Evolutionary conservation across 1,140 invertebrate species (phyloP).

Genomic region (Pectinophora gossypiella): DNA sequence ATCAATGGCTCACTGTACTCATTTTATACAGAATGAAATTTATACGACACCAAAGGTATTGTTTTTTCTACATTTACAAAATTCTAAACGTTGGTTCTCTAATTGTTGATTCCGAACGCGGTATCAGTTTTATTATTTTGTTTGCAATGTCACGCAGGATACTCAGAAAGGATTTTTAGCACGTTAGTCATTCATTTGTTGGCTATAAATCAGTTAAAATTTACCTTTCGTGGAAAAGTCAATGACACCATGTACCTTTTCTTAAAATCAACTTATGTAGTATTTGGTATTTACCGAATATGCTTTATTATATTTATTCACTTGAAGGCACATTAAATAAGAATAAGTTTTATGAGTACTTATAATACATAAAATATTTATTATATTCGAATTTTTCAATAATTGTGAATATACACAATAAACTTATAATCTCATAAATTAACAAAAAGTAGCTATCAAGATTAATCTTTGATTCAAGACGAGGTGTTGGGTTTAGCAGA

Average conservation of each 20-base stretch:
- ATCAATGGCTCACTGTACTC: conserved; percentile 47
- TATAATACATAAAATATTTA: too few relatives aligned
- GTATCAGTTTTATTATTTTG: conserved; percentile 52
- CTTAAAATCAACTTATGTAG: too few relatives aligned
- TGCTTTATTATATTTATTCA: too few relatives aligned
- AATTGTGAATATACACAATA: too few relatives aligned
- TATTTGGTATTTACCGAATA: too few relatives aligned
- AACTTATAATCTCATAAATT: too few relatives aligned
- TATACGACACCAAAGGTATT: conserved; percentile 60
- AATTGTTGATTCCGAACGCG: conserved; percentile 54
- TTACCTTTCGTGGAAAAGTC: conserved; percentile 27
- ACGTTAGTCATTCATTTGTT: conserved; percentile 60
- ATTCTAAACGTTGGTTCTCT: conserved; percentile 46
- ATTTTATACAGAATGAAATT: conserved; percentile 53
- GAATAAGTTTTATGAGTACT: too few relatives aligned
- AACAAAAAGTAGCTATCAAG: too few relatives aligned
- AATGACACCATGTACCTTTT: conserved; percentile 15
- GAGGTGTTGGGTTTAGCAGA: too few relatives aligned
- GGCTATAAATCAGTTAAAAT: conserved; percentile 37
- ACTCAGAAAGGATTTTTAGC: conserved; percentile 63
- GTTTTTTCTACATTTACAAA: conserved; percentile 61
- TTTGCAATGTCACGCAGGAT: conserved; percentile 57
- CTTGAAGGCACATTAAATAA: too few relatives aligned
- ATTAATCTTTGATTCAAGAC: too few relatives aligned
- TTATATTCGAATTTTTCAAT: too few relatives aligned